Percentiles rank a stretch among this genome's conserved stretches.
These are phyloP conservation scores for Malurus melanocephalus DNA, from an alignment of 2,113 vertebrate genomes.

Conservation along the genomic window DNA sequence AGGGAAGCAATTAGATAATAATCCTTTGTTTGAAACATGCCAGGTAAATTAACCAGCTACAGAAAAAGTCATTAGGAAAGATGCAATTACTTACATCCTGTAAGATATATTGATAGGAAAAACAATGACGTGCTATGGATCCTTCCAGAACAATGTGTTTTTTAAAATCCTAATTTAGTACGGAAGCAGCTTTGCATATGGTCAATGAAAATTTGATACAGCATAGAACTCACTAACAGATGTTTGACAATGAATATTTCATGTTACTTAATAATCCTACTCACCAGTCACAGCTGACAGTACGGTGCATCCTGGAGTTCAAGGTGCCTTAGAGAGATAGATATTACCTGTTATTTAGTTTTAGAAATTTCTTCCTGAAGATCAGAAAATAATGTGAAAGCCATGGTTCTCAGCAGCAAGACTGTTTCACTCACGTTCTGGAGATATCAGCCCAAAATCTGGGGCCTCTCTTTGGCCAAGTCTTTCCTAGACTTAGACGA, in stretches of 20 bases:
- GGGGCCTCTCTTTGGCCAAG: not conserved
- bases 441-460: not conserved
- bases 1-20: constrained; percentile 14
- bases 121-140: not conserved
- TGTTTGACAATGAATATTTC: constrained; percentile 54
- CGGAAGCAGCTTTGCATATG: constrained; percentile 35
- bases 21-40: not conserved
- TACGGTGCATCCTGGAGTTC: not conserved
- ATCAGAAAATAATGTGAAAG: not conserved
- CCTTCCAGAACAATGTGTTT: not conserved
- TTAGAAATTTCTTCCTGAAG: not conserved
- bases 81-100: not conserved
- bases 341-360: not conserved
- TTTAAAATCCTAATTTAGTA: not conserved
- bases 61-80: not conserved
- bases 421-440: not conserved
- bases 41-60: not conserved
- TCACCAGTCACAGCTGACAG: not conserved
- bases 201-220: constrained; percentile 57
- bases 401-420: not conserved
- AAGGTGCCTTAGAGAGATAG: not conserved
- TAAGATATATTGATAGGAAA: not conserved
- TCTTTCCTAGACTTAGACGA: not conserved
- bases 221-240: constrained; percentile 23
- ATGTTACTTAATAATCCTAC: constrained; percentile 45